Percentiles rank a stretch among this genome's conserved stretches.
These are phyloP conservation scores for Cyanistes caeruleus DNA, from an alignment of 2,113 vertebrate species.

Conservation along the genomic window DNA sequence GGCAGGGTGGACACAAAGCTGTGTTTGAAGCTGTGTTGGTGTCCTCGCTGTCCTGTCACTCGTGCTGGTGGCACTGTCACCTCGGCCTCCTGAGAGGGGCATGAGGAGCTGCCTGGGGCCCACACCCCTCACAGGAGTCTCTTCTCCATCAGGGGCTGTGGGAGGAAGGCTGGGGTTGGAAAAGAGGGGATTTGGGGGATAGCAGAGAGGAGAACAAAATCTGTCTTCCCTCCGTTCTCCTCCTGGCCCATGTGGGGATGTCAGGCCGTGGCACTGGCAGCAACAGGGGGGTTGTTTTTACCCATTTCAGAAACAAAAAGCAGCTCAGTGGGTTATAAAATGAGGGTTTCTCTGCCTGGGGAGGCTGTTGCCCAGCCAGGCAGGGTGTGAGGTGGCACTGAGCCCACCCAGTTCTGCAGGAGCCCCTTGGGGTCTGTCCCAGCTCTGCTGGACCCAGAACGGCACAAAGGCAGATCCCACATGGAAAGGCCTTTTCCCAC, in stretches of 20 bases:
- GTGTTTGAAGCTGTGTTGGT: not conserved
- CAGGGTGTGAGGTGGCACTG: not conserved
- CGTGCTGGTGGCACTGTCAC: not conserved
- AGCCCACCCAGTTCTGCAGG: accelerated
- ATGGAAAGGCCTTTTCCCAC: not conserved
- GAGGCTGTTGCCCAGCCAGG: not conserved
- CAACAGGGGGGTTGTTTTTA: not conserved
- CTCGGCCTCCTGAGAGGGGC: accelerated
- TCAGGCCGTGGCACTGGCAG: accelerated
- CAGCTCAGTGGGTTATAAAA: not conserved
- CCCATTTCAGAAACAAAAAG: not conserved
- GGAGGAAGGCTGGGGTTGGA: not conserved
- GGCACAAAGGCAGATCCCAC: not conserved
- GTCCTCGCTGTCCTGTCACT: not conserved
- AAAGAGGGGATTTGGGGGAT: not conserved
- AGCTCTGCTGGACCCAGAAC: accelerated
- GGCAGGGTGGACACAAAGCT: not conserved
- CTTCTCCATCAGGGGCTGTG: not conserved
- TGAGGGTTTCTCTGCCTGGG: not conserved
- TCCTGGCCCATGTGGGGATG: not conserved
- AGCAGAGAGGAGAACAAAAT: not conserved
- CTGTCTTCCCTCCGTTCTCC: not conserved
- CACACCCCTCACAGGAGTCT: accelerated
- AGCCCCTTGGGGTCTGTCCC: not conserved
- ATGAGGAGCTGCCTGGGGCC: not conserved